These are phyloP conservation scores for Teinopalpus imperialis DNA, from an alignment of 2,888 invertebrate genomes.

Conservation along the genomic window DNA sequence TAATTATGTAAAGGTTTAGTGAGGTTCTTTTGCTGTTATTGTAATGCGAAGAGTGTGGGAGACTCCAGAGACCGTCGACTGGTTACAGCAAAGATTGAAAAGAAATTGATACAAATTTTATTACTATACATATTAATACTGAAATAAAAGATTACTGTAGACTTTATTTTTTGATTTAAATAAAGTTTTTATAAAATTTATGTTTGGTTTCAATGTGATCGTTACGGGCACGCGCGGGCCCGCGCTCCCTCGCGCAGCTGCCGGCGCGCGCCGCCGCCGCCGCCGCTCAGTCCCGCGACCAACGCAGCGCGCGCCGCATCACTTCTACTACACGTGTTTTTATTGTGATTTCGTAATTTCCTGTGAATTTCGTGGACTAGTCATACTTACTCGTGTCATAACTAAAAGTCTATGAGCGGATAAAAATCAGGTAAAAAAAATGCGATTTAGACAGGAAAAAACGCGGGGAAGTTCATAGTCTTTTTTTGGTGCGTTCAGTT, in stretches of 20 bases:
- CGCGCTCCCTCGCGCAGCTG: slow-evolving; percentile 46
- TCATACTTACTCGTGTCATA: too few relatives aligned
- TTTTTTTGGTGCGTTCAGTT: slow-evolving; percentile 43
- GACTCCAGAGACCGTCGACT: too few relatives aligned
- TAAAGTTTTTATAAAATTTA: slow-evolving; percentile 79
- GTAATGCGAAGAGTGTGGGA: slow-evolving; percentile 31
- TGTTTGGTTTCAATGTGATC: slow-evolving; percentile 36
- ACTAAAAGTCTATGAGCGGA: too few relatives aligned
- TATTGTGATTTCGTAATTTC: slow-evolving; percentile 9
- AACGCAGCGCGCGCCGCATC: slow-evolving; percentile 62
- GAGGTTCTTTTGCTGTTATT: slow-evolving; percentile 48
- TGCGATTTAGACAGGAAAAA: slow-evolving; percentile 47
- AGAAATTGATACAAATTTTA: slow-evolving; percentile 66
- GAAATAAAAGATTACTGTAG: slow-evolving; percentile 74
- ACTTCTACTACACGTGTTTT: slow-evolving; percentile 31
- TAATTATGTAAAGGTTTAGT: slow-evolving; percentile 61
- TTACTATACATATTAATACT: slow-evolving; percentile 70
- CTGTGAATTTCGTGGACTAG: too few relatives aligned
- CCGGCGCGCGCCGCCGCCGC: slow-evolving; percentile 54
- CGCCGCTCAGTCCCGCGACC: slow-evolving; percentile 63
- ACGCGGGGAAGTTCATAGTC: slow-evolving; percentile 47
- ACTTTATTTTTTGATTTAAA: slow-evolving; percentile 82
- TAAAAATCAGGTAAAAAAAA: slow-evolving; percentile 6
- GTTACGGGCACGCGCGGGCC: too few relatives aligned
- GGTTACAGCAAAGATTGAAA: slow-evolving; percentile 26